A percentile compares a stretch with the other conserved stretches of the same genome.
These are phyloP conservation scores for Numenius arquata DNA, from an alignment of 2,113 vertebrate species.

Conservation along the genomic window DNA sequence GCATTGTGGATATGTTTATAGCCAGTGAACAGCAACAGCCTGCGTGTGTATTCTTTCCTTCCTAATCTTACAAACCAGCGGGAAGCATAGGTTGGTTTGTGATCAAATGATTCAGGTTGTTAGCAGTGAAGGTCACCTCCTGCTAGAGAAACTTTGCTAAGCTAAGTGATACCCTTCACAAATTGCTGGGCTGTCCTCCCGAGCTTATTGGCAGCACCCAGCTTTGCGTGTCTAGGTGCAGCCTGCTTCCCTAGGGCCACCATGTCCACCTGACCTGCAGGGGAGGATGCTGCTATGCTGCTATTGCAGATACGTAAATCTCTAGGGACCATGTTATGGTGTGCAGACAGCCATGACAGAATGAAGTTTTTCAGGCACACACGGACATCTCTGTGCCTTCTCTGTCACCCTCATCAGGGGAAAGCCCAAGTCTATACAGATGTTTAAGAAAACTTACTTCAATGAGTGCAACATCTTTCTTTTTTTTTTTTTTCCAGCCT, in stretches of 20 bases:
- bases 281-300: background rate
- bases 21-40: background rate
- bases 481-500: background rate
- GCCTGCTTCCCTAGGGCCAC: background rate
- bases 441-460: background rate
- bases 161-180: background rate
- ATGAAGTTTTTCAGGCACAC: background rate
- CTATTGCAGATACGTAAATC: background rate
- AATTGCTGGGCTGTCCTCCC: background rate
- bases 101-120: background rate
- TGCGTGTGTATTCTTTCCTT: background rate
- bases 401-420: background rate
- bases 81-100: background rate
- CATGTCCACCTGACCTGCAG: background rate
- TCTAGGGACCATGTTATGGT: background rate
- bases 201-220: background rate
- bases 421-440: background rate
- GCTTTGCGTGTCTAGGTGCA: fast-evolving
- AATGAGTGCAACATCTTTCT: fast-evolving
- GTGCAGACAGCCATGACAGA: background rate
- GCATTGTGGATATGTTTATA: background rate
- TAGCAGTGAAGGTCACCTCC: background rate
- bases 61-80: background rate
- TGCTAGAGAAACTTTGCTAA: background rate
- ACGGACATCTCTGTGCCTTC: background rate